Base-by-base conservation (phyloP, 2,888 invertebrate species). In the Pyrocoelia pectoralis region DNA sequence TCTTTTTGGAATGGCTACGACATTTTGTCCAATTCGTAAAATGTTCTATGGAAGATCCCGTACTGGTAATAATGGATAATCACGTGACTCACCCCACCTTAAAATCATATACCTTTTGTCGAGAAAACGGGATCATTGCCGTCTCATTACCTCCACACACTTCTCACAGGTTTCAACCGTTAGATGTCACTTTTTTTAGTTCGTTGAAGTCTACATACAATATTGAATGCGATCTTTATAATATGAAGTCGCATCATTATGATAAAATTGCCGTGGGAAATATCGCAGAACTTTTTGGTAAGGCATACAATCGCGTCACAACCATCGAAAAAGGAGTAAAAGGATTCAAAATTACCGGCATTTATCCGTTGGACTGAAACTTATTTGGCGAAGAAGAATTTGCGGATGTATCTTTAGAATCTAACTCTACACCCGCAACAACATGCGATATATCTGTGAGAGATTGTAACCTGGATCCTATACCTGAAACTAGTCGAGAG, bases 341-440 rank as follows among this genome's bases (percentile, higher is more conserved):
- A 43, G n/a, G 43, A 14, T 43, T 43, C 3, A 15, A 13, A 15
- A 15, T 13, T 43, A 43, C 43, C 13, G 43, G 43, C 13, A 43
- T 43, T 15, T 14, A 14, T 43, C 43, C 13, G 14, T 15, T 43
- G 4, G 15, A 8, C 15, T 1, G 15, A 15, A 43, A 43, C 15
- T 14, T 43, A 12, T 43, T 43, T 43, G 43, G 43, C 43, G 14
- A 43, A 43, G 43, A 43, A 15, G 43, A 43, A 2, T 43, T 43
- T 43, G 43, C 15, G 43, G 15, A 43, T 43, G 15, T 15, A 14
- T 12, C 43, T 15, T 15, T 15, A 43, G 43, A 38, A 38, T 38
- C 38, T 38, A 9, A 38, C 38, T 10, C 38, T 38, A 38, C 38
- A 38, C 38, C 10, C 38, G 10, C 38, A 10, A 38, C 10, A n/a